These are phyloP conservation scores for Gandaritis pyraliata DNA, from an alignment of 2,888 invertebrate species.

Conservation along the genomic window DNA sequence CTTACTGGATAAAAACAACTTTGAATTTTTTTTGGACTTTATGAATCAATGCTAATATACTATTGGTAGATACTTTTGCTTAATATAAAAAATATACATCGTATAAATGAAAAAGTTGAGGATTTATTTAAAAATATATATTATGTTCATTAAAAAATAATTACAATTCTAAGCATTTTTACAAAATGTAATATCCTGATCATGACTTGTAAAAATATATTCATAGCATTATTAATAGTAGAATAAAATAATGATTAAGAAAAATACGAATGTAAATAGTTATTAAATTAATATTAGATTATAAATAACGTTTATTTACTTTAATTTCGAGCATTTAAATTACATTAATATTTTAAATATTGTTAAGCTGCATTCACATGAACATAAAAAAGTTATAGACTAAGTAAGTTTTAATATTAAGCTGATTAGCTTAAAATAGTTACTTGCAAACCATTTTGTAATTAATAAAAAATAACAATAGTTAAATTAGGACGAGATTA, in stretches of 20 bases:
- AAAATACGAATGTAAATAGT: slow-evolving; percentile 40
- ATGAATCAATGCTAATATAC: too few relatives aligned
- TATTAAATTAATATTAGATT: slow-evolving; percentile 10
- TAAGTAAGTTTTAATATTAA: not conserved
- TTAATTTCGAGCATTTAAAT: slow-evolving; percentile 19
- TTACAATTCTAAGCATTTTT: too few relatives aligned
- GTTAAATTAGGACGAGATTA: not conserved
- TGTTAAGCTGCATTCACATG: slow-evolving; percentile 32
- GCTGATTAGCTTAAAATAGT: not conserved
- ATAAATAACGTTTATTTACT: slow-evolving; percentile 6
- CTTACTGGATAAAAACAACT: too few relatives aligned
- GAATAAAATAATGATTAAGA: slow-evolving; percentile 4
- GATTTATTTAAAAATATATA: too few relatives aligned
- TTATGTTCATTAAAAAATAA: too few relatives aligned
- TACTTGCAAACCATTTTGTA: not conserved
- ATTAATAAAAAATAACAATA: too few relatives aligned
- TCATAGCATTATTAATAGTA: not conserved
- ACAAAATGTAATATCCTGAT: not conserved
- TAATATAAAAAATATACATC: too few relatives aligned
- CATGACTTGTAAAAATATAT: not conserved
- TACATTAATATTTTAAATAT: slow-evolving; percentile 10
- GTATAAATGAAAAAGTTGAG: too few relatives aligned
- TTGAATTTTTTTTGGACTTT: too few relatives aligned
- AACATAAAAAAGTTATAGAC: not conserved
- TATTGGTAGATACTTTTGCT: too few relatives aligned